Conservation (phyloP, 2,888 invertebrate species). For the Caenorhabditis zanzibari region DNA sequence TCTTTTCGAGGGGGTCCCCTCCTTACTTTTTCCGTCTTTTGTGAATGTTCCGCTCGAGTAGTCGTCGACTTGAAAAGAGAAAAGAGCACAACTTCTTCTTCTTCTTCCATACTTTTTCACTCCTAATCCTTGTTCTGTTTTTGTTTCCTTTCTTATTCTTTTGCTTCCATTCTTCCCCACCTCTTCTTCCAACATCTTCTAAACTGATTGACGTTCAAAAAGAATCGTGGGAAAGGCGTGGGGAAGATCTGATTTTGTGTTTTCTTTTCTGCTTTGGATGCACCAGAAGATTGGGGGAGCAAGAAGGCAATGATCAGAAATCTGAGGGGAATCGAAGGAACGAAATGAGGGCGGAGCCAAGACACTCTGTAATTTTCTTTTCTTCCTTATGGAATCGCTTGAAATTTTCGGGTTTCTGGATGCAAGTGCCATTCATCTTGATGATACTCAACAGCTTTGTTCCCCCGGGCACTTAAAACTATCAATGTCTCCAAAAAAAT, state of each 20-base stretch:
- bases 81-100: slow-evolving; percentile 8
- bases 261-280: neutral
- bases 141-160: slow-evolving; percentile 7
- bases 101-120: slow-evolving; percentile 25
- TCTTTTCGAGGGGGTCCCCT: slow-evolving; percentile 4
- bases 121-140: slow-evolving; percentile 44
- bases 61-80: slow-evolving; percentile 41
- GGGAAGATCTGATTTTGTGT: slow-evolving; percentile 17
- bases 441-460: too few species aligned
- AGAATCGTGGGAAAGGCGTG: slow-evolving; percentile 53
- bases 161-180: slow-evolving; percentile 11
- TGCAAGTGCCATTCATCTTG: too few species aligned
- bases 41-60: slow-evolving; percentile 53
- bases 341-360: neutral
- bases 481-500: too few species aligned
- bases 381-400: neutral
- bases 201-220: slow-evolving; percentile 54
- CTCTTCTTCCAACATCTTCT: slow-evolving; percentile 3
- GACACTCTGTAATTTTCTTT: neutral
- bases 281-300: slow-evolving; percentile 11
- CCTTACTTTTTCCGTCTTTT: slow-evolving; percentile 13
- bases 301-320: slow-evolving; percentile 38
- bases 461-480: too few species aligned
- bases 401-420: neutral
- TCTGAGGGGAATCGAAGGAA: neutral